Evolutionary conservation across 2,888 invertebrate species (phyloP).

Genomic region (Amphipyra berbera): DNA sequence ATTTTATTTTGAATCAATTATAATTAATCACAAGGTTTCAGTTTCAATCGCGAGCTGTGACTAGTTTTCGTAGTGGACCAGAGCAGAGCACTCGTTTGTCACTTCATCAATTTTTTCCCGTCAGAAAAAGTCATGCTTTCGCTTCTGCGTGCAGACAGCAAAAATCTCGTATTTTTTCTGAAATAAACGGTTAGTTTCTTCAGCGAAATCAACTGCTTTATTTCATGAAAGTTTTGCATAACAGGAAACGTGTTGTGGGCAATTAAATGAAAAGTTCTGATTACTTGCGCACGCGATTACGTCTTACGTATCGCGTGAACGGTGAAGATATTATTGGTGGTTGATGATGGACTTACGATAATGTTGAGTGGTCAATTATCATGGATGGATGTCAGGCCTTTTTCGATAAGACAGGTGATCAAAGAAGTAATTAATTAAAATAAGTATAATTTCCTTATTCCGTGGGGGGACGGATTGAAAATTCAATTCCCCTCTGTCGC

Average conservation of each 20-base stretch:
- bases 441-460: too few species aligned
- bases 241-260: conserved; percentile 57
- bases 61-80: too few species aligned
- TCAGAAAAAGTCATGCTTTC: conserved; percentile 17
- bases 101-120: too few species aligned
- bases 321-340: conserved; percentile 13
- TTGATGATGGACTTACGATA: conserved; percentile 6
- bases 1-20: too few species aligned
- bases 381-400: conserved; percentile 10
- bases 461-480: too few species aligned
- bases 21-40: too few species aligned
- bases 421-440: too few species aligned
- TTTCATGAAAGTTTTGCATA: conserved; percentile 63
- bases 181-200: conserved; percentile 19
- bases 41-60: too few species aligned
- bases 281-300: conserved; percentile 53
- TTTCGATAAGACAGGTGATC: not conserved
- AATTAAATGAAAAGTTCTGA: conserved; percentile 66
- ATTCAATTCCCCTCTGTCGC: too few species aligned
- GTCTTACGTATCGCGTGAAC: conserved; percentile 32
- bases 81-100: too few species aligned
- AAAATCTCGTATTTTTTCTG: conserved; percentile 16
- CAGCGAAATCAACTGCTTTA: conserved; percentile 32
- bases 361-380: conserved; percentile 19
- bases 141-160: conserved; percentile 8